Evolutionary conservation across 1,140 invertebrate genomes (phyloP), one percentile per base, ranked within the genome.

Genomic region (Drosophila tropicalis): DNA sequence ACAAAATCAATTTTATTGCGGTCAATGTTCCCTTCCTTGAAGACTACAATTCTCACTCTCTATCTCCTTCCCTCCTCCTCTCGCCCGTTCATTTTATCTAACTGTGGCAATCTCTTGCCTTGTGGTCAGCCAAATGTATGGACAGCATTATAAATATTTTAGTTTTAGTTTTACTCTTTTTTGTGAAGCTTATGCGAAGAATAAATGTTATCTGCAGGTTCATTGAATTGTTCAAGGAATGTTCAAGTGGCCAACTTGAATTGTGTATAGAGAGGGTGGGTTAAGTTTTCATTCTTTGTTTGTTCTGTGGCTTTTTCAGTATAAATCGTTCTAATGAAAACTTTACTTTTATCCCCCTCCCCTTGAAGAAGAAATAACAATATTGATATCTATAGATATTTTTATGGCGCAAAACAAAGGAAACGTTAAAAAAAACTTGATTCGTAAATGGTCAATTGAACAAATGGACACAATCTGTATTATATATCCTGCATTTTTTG

Each of bases 141-240:
- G 75, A 77, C 62, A 71, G 67, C 61, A 61, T 76, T 77, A 70
- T 71, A 77, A 77, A 76, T 76, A 77, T 77, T 76, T 77, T 57
- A 76, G 62, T 56, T 77, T 75, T 58, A 58, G 29, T 58, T 58
- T 36, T 51, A 51, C 60, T 62, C 17, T 60, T 64, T 17, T 47
- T 47, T 51, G 17, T 67, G 69, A 71, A 62, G 72, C 64, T 75
- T 74, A 74, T 73, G 44, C 44, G 63, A 39, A 41, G 9, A 65
- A 47, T 41, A 58, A 70, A 60, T 66, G 62, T 58, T 63, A 34
- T 60, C 60, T 44, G 58, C 36, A 22, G 60, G 44, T 76, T 61
- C 66, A 61, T 69, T 76, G 64, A 75, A 75, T 75, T 47, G 71
- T 39, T 60, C 17, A 63, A 75, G 65, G 64, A 63, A 60, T 62